Conservation (phyloP, 1,140 invertebrate genomes). For the Tetramorium parvispinum region DNA sequence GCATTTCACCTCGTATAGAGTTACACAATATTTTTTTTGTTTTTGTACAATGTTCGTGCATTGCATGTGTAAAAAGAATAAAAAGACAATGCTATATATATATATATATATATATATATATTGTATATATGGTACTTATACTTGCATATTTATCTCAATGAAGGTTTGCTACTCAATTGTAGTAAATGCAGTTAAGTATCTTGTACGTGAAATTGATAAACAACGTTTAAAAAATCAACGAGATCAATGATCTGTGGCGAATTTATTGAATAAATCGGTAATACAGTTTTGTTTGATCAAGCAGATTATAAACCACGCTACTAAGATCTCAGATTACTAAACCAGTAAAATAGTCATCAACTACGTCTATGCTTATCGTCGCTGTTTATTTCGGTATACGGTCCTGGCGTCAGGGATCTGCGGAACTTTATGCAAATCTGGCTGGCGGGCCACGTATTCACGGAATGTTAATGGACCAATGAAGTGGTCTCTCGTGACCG, state of each 20-base stretch:
- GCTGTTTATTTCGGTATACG: constrained; percentile 38
- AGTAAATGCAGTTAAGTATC: neutral
- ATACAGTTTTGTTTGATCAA: neutral
- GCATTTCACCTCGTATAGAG: neutral
- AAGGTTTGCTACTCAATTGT: neutral
- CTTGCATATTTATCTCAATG: neutral
- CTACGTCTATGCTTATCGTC: neutral
- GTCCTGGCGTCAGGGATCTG: neutral
- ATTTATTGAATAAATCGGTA: constrained; percentile 7
- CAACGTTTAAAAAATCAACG: neutral
- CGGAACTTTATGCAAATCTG: constrained; percentile 64
- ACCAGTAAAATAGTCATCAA: constrained; percentile 5
- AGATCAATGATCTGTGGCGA: neutral
- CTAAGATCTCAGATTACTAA: neutral
- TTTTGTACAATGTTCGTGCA: neutral
- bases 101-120: no score
- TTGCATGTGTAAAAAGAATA: neutral
- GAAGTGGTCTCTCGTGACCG: constrained; percentile 14
- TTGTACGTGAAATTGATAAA: neutral
- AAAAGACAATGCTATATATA: no score
- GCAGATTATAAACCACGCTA: constrained; percentile 15
- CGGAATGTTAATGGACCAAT: constrained; percentile 70
- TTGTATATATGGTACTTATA: no score
- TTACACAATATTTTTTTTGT: constrained; percentile 3
- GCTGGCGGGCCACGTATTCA: constrained; percentile 25